Conservation (phyloP, 2,113 vertebrate species). For the Raja brachyura region DNA sequence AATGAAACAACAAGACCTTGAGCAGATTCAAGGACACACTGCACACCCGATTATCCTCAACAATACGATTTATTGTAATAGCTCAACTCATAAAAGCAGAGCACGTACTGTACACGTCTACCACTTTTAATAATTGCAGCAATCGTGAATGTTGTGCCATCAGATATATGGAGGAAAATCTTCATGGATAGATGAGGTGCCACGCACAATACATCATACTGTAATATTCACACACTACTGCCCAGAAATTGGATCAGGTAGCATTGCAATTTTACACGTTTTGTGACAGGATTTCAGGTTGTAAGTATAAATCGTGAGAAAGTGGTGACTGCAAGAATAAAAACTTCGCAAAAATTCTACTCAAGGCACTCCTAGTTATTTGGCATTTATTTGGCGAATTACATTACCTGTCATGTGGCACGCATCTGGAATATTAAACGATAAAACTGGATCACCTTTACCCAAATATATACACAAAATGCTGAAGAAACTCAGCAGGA, state of each 20-base stretch:
- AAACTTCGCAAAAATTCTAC: no score
- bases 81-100: not conserved
- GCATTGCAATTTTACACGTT: no score
- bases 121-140: not conserved
- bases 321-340: no score
- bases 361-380: no score
- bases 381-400: no score
- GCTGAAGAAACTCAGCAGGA: no score
- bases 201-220: not conserved
- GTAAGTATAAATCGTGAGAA: no score
- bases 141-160: not conserved
- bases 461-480: no score
- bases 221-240: not conserved
- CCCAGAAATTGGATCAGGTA: not conserved
- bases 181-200: not conserved
- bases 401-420: no score
- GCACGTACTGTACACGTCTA: not conserved
- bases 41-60: not conserved
- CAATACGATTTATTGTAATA: not conserved
- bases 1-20: constrained; percentile 1
- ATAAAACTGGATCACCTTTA: no score
- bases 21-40: not conserved
- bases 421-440: no score
- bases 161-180: not conserved
- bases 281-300: no score